Evolutionary conservation across 2,113 vertebrate species (phyloP), one percentile per base, ranked within the genome.

Genomic region (Pelecanoides urinatrix): DNA sequence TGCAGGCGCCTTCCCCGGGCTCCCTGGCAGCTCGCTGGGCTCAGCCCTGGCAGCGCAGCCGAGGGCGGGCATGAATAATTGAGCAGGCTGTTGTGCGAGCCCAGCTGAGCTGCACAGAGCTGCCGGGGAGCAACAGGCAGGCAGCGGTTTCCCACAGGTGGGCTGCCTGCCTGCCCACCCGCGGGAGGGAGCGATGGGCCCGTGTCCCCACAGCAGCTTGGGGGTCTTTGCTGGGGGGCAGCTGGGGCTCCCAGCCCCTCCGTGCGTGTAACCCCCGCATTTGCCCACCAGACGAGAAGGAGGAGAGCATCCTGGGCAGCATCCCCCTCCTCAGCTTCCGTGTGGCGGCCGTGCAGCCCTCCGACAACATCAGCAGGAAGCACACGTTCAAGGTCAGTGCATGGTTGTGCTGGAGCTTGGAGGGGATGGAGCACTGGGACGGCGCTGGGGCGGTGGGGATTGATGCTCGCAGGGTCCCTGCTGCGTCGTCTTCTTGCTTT

Each of bases 361-460:
- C 98, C 0, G 99, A 99, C 95, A 99, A 99, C 98, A 98, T 99
- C 98, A 99, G 98, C 98, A 98, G 99, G 88, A 99, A 99, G 86
- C 98, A 99, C 95, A 98, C 99, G 40, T 99, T 99, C 98, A 99
- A 99, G 99, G 99, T 99, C 95, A 98, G 99, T 49, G 40, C 42
- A 13, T 9, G 91, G 65, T 25, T 25, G 47, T 53, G 53, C 11
- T 1, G 20, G 53, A 34, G 44, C 32, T 22, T 0, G 83, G 44
- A 5, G n/a, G 68, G 58, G 42, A 22, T 27, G 2, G 50, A 53
- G 68, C 53, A 3, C 27, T 7, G 25, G 26, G 61, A 10, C 30
- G 3, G 52, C 18, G 8, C 81, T 47, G 63, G 55, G 66, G 27
- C 6, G 19, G 56, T 4, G 61, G 67, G n/a, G n/a, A n/a, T n/a